These are phyloP conservation scores for Monopis laevigella DNA, from an alignment of 2,888 invertebrate genomes.

Conservation along the genomic window DNA sequence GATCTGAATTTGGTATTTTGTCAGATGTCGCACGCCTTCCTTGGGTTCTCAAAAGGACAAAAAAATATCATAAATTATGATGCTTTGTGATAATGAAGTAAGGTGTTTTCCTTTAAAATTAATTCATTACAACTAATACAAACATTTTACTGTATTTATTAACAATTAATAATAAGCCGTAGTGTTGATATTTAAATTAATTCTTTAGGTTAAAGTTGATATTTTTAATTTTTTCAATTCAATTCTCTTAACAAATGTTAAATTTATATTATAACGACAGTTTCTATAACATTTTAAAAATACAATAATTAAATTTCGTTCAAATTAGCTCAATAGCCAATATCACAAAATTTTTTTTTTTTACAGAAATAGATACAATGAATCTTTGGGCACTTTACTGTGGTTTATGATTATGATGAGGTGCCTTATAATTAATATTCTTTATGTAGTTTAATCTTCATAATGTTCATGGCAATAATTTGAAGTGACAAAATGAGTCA, in stretches of 20 bases:
- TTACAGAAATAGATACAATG: constrained; percentile 60
- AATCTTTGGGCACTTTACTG: constrained; percentile 50
- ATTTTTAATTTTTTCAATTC: too few species aligned
- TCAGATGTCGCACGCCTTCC: constrained; percentile 65
- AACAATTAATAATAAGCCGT: too few species aligned
- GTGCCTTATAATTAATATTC: constrained; percentile 42
- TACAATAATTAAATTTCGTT: neutral
- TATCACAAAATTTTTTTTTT: constrained; percentile 28
- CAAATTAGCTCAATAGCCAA: neutral
- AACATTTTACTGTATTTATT: too few species aligned
- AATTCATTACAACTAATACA: constrained; percentile 10
- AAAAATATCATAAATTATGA: constrained; percentile 57
- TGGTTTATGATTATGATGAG: constrained; percentile 51
- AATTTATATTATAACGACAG: too few species aligned
- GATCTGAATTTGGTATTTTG: constrained; percentile 49
- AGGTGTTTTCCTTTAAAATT: constrained; percentile 22
- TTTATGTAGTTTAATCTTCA: constrained; percentile 33
- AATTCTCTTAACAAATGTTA: too few species aligned
- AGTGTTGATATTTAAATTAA: too few species aligned
- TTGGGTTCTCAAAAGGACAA: constrained; percentile 60
- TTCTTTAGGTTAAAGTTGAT: too few species aligned
- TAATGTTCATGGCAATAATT: constrained; percentile 45
- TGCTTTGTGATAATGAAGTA: constrained; percentile 62
- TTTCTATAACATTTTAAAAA: neutral
- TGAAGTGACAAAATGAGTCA: constrained; percentile 74